phyloP scores from a whole-genome alignment of 1,140 invertebrate genomes.

The Pogonomyrmex californicus region DNA sequence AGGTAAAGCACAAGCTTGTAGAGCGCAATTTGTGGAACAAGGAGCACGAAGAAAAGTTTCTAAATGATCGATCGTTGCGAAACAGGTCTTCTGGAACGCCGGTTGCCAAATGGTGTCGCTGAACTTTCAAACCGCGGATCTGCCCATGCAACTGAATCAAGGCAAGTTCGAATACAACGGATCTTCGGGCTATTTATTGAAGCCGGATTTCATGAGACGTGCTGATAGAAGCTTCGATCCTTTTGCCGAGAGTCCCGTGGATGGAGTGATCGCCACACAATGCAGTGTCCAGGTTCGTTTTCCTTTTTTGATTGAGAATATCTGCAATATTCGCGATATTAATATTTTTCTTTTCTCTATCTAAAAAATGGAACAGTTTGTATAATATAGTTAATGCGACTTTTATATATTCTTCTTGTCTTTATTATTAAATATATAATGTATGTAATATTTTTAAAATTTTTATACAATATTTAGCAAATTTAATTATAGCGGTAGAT shows the following conservation, averaged over 20 bases:
- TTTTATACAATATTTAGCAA: neutral
- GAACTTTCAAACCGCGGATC: slow-evolving; percentile 99
- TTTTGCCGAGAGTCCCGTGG: slow-evolving; percentile 99
- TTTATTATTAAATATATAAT: neutral
- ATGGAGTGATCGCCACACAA: slow-evolving; percentile 99
- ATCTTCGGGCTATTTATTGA: slow-evolving; percentile 98
- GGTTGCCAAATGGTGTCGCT: slow-evolving; percentile 99
- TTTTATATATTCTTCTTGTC: neutral
- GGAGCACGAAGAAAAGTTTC: slow-evolving; percentile 28
- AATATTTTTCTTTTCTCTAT: neutral
- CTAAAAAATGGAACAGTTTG: neutral
- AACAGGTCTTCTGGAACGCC: slow-evolving; percentile 96
- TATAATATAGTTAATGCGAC: neutral
- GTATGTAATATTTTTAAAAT: neutral
- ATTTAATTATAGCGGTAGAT: neutral
- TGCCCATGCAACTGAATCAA: slow-evolving; percentile 99
- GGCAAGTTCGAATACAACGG: slow-evolving; percentile 99
- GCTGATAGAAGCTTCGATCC: slow-evolving; percentile 99
- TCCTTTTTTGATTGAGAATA: neutral
- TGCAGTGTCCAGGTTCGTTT: slow-evolving; percentile 96
- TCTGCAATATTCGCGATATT: neutral
- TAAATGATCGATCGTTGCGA: slow-evolving; percentile 64
- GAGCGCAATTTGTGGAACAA: neutral
- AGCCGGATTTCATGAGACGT: slow-evolving; percentile 99
- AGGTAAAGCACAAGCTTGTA: slow-evolving; percentile 88